Evolutionary conservation across 2,888 invertebrate genomes (phyloP), one percentile per base, ranked within the genome.

Genomic region (Rhaphigaster nebulosa): DNA sequence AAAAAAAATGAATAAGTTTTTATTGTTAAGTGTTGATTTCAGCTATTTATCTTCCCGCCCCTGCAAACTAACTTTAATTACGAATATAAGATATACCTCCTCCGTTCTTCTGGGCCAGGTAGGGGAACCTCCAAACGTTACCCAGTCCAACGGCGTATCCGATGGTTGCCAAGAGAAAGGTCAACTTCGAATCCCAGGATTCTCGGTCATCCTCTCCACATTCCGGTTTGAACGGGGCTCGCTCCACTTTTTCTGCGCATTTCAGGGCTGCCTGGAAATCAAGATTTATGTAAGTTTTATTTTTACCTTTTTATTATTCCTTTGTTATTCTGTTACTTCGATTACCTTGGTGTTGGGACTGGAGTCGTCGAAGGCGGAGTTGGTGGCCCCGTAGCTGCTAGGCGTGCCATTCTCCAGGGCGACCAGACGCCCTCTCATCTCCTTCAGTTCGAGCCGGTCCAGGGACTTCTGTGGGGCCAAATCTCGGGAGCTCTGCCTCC

Each of bases 71-170:
- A 18, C 6, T 3, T 56, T 56, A 26, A 56, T 26, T 5, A 26
- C 4, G 12, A 26, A 56, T 56, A 56, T 29, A n/a, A 65, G 1
- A 34, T n/a, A 23, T 92, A 95, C 95, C 98, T 91, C 98, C 98
- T 0, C 98, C 98, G 93, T 98, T 98, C 94, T 98, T 98, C 93
- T 98, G 98, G 0, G 98, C 98, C 92, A 98, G 94, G 94, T 98
- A 98, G 0, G 98, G 98, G 94, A 98, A 98, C 92, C 98, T 95
- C 98, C 98, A 98, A 0, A 98, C 98, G 93, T 98, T 98, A 12
- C 98, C 98, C 80, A 98, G 95, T 0, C 98, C 98, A 2, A 98
- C 98, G 12, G 98, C 98, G 93, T 98, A 98, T 13, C 98, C 98
- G 76, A 98, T 97, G n/a, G 98, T 98, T 0, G 98, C 98, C 92